These are phyloP conservation scores for Patella depressa DNA, from an alignment of 2,888 invertebrate genomes.

Conservation along the genomic window DNA sequence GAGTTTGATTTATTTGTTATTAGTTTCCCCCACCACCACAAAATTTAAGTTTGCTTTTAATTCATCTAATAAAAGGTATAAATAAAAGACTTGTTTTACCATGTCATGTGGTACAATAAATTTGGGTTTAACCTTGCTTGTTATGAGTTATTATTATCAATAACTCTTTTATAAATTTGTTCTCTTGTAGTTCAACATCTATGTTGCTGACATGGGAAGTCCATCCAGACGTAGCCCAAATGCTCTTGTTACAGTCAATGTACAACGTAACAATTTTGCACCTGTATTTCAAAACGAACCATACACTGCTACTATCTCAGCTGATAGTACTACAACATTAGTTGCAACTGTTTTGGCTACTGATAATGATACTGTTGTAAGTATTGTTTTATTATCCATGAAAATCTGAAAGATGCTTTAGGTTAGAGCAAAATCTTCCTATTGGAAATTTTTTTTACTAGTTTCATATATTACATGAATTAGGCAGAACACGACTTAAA, in stretches of 20 bases:
- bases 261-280: constrained; percentile 53
- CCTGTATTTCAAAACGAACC: constrained; percentile 54
- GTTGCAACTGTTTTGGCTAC: constrained; percentile 49
- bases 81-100: too few species aligned
- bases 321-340: constrained; percentile 33
- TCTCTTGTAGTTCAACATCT: constrained; percentile 22
- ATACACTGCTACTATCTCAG: constrained; percentile 45
- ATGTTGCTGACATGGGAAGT: constrained; percentile 23
- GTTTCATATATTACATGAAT: too few species aligned
- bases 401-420: too few species aligned
- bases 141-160: too few species aligned
- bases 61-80: too few species aligned
- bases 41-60: too few species aligned
- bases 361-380: constrained; percentile 42
- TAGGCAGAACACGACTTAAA: too few species aligned
- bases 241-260: constrained; percentile 37
- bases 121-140: too few species aligned
- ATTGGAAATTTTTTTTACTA: not conserved
- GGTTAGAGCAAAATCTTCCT: too few species aligned
- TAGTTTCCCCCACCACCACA: too few species aligned
- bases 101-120: too few species aligned
- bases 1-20: too few species aligned
- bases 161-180: not conserved
- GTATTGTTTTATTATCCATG: constrained; percentile 4
- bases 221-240: constrained; percentile 10